phyloP scores from a whole-genome alignment of 2,888 invertebrate genomes.

The Ophion ellenae region DNA sequence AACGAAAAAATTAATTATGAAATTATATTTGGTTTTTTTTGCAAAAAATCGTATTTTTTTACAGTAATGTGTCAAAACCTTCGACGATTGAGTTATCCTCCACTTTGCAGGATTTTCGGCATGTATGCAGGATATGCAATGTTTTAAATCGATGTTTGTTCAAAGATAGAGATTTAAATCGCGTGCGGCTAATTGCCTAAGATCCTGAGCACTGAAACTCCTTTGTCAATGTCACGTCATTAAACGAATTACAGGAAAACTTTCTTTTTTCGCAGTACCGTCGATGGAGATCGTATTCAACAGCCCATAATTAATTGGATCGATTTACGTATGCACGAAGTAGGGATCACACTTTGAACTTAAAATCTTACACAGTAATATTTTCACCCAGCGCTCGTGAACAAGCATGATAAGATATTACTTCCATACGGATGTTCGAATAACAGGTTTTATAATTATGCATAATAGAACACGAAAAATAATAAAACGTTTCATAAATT shows the following conservation, averaged over 20 bases:
- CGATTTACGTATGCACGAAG: slow-evolving; percentile 23
- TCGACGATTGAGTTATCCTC: not conserved
- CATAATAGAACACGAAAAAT: not conserved
- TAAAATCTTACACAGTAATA: not conserved
- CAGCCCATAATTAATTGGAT: slow-evolving; percentile 28
- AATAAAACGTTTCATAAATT: not conserved
- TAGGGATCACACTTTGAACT: not conserved
- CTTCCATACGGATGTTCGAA: not conserved
- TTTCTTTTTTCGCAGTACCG: slow-evolving; percentile 12
- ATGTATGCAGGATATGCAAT: not conserved
- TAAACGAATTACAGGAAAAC: slow-evolving; percentile 27
- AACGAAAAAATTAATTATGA: too few relatives aligned
- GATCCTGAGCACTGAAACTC: slow-evolving; percentile 33
- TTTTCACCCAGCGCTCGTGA: not conserved
- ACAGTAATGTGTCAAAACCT: not conserved
- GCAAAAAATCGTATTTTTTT: not conserved
- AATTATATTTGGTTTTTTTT: not conserved
- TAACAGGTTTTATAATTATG: not conserved
- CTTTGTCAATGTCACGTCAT: slow-evolving; percentile 34
- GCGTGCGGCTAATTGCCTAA: not conserved
- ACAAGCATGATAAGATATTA: not conserved
- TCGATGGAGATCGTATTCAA: slow-evolving; percentile 14
- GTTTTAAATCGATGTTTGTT: not conserved
- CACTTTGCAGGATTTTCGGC: not conserved
- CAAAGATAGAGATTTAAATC: not conserved